Conservation (phyloP, 2,888 invertebrate genomes). For the Cephus spinipes region DNA sequence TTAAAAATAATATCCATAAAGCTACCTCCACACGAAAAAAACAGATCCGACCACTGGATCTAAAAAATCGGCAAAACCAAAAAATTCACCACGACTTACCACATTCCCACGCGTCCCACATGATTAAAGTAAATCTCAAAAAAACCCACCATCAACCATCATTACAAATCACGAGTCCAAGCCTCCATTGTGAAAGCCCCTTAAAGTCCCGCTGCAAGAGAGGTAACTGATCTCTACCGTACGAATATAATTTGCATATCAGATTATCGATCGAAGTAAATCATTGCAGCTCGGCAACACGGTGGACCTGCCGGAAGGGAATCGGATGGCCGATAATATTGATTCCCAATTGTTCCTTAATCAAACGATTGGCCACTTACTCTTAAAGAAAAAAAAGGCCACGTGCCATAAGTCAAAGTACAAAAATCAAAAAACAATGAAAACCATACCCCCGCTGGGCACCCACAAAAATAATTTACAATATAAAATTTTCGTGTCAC, state of each 20-base stretch:
- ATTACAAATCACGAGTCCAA: neutral
- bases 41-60: no score
- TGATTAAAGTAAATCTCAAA: neutral
- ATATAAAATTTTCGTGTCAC: neutral
- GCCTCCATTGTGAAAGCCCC: constrained; percentile 25
- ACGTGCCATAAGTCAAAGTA: neutral
- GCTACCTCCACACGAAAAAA: neutral
- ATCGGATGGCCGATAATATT: constrained; percentile 37
- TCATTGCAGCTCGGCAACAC: constrained; percentile 44
- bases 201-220: constrained; percentile 32
- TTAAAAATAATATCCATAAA: neutral
- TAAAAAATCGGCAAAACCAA: no score
- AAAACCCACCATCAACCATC: neutral
- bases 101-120: neutral
- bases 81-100: neutral
- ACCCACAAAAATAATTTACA: neutral
- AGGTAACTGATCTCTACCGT: constrained; percentile 46
- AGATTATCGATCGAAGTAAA: constrained; percentile 51
- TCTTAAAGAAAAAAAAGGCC: neutral
- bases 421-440: neutral
- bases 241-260: constrained; percentile 53
- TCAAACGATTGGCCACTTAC: constrained; percentile 31
- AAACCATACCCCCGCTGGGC: neutral
- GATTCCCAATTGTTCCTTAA: constrained; percentile 45
- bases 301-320: constrained; percentile 42